phyloP scores from a whole-genome alignment of 2,888 invertebrate species.

The Tachina grossa region DNA sequence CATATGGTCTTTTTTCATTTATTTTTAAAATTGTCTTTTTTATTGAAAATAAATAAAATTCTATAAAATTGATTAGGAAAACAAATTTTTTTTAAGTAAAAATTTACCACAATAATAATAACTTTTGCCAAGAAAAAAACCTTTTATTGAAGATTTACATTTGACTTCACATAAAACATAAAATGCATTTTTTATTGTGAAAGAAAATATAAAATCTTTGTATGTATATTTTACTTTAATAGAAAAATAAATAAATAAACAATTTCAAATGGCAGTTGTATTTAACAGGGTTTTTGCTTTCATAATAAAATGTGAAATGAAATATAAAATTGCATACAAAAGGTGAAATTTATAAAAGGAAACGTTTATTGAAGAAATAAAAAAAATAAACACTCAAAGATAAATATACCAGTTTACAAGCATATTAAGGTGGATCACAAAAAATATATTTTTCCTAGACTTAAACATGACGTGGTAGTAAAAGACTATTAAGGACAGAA shows the following conservation, averaged over 20 bases:
- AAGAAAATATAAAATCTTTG: not conserved
- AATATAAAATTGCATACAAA: slow-evolving; percentile 48
- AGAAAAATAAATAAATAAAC: slow-evolving; percentile 39
- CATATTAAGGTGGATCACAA: too few species aligned
- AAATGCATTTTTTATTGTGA: slow-evolving; percentile 8
- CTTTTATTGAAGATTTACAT: not conserved
- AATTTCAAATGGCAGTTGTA: slow-evolving; percentile 33
- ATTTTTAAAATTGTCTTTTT: too few species aligned
- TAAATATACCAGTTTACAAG: too few species aligned
- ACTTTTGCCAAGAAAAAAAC: not conserved
- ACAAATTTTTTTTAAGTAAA: not conserved
- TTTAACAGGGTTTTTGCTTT: slow-evolving; percentile 38
- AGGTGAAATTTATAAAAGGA: slow-evolving; percentile 63
- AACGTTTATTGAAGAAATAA: slow-evolving; percentile 51
- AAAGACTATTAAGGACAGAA: too few species aligned
- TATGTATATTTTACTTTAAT: slow-evolving; percentile 20
- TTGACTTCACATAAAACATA: slow-evolving; percentile 7
- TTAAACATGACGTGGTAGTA: too few species aligned
- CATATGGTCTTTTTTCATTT: too few species aligned
- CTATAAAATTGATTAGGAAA: not conserved
- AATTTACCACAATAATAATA: not conserved
- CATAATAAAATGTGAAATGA: slow-evolving; percentile 36
- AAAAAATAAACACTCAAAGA: not conserved
- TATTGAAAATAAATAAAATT: too few species aligned
- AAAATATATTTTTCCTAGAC: too few species aligned